Evolutionary conservation across 2,888 invertebrate genomes (phyloP), one percentile per base, ranked within the genome.

Genomic region (Tetragonisca angustula): DNA sequence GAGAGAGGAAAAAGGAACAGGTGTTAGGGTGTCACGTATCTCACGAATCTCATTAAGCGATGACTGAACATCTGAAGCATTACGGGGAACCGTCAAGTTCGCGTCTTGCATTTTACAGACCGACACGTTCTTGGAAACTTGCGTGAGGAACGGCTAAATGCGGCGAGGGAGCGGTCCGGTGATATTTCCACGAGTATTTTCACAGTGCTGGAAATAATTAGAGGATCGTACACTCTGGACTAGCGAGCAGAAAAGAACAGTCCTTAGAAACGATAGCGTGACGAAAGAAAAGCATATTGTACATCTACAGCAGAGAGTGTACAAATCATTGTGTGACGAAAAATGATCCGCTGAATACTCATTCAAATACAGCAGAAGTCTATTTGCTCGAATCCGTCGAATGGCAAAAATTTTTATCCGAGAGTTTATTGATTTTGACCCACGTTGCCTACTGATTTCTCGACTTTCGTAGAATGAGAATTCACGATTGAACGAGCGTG

Each of bases 11-110:
- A 71, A 75, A 61, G 62, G 24, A 71, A 71, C 62, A 59, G n/a
- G 67, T 71, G 50, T 62, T 76, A 76, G 43, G 84, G 88, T 89
- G 90, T 90, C 91, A 90, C 91, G 88, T 91, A 91, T 90, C 90
- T 92, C 88, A 90, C 89, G 56, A 84, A 91, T 88, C 87, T 89
- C 87, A 90, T 91, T 91, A 91, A 79, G 72, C 56, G 73, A 24
- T 62, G 61, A 76, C 73, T 75, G 24, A 79, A 71, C 73, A 52
- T 73, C 68, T 70, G 76, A 43, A 43, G 32, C 64, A 19, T 17
- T 68, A 19, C 21, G 50, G 19, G 62, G 24, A 69, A 65, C 62
- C 52, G 70, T 32, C 27, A 54, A 78, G 71, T 79, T 72, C 52
- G 70, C 62, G 49, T 56, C 54, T 43, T 36, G 19, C 43, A 49